Percentiles rank a stretch among this genome's conserved stretches.
phyloP scores from a whole-genome alignment of 2,888 invertebrate genomes.

The Melieria omissa region DNA sequence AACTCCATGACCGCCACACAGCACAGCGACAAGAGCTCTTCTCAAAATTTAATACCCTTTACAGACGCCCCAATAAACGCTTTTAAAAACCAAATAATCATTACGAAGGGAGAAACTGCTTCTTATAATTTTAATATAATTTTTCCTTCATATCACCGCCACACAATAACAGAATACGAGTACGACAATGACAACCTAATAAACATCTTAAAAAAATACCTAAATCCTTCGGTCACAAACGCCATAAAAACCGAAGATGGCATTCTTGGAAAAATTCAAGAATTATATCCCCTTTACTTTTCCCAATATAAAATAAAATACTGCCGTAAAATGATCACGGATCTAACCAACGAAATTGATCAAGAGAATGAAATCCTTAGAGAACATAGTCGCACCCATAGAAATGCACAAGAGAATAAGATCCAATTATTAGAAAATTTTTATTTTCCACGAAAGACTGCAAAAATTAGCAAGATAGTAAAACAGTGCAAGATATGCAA shows the following conservation, averaged over 20 bases:
- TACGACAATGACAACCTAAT: slow-evolving; percentile 9
- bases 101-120: slow-evolving; percentile 2
- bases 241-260: slow-evolving; percentile 24
- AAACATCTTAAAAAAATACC: slow-evolving; percentile 22
- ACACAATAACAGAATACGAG: slow-evolving; percentile 23
- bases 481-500: slow-evolving; percentile 28
- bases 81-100: slow-evolving; percentile 24
- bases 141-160: slow-evolving; percentile 35
- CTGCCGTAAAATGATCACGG: slow-evolving; percentile 10
- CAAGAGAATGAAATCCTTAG: slow-evolving; percentile 28
- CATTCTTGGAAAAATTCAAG: slow-evolving; percentile 33
- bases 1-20: slow-evolving; percentile 15
- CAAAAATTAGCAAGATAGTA: slow-evolving; percentile 17
- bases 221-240: slow-evolving; percentile 30
- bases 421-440: slow-evolving; percentile 21
- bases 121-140: slow-evolving; percentile 25
- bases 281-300: slow-evolving; percentile 26
- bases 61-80: slow-evolving; percentile 22
- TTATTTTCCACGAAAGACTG: slow-evolving; percentile 28
- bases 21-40: slow-evolving; percentile 14
- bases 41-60: slow-evolving; percentile 17
- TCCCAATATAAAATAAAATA: slow-evolving; percentile 21
- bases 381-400: slow-evolving; percentile 17
- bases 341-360: slow-evolving; percentile 17
- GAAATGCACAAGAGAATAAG: slow-evolving; percentile 25